Percentiles rank a stretch among this genome's conserved stretches.
phyloP scores from a whole-genome alignment of 1,140 invertebrate species.

The Zaprionus ghesquierei region DNA sequence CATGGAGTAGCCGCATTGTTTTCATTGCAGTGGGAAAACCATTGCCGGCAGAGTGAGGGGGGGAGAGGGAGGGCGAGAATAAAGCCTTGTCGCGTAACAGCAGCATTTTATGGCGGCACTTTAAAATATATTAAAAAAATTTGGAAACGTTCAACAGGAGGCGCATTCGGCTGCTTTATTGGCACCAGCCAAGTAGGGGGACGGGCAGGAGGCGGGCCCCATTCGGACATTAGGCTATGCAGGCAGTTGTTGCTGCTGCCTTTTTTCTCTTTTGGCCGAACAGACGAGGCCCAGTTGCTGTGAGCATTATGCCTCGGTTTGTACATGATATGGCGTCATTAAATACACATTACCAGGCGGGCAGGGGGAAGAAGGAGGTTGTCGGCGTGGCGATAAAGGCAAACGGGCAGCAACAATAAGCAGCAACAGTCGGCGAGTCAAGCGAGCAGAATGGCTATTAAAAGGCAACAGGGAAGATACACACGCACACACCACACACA shows the following conservation, averaged over 20 bases:
- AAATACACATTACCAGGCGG: slow-evolving; percentile 76
- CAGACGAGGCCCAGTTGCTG: slow-evolving; percentile 46
- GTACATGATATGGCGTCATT: slow-evolving; percentile 81
- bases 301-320: slow-evolving; percentile 59
- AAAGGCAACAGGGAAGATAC: slow-evolving; percentile 59
- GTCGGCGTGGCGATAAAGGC: slow-evolving; percentile 58
- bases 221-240: slow-evolving; percentile 61
- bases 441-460: slow-evolving; percentile 65
- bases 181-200: slow-evolving; percentile 45
- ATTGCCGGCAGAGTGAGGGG: neutral
- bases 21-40: no score
- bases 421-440: slow-evolving; percentile 59
- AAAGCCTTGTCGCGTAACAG: slow-evolving; percentile 8
- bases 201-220: no score
- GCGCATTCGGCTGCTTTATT: slow-evolving; percentile 59
- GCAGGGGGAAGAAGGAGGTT: neutral
- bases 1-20: neutral
- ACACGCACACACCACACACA: slow-evolving; percentile 29
- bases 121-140: slow-evolving; percentile 72
- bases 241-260: no score
- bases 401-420: slow-evolving; percentile 48
- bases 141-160: slow-evolving; percentile 53
- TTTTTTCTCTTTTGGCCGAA: neutral
- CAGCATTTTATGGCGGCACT: slow-evolving; percentile 57
- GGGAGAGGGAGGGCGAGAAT: slow-evolving; percentile 8